phyloP scores from a whole-genome alignment of 2,797 vertebrate genomes.

The Pterois miles region DNA sequence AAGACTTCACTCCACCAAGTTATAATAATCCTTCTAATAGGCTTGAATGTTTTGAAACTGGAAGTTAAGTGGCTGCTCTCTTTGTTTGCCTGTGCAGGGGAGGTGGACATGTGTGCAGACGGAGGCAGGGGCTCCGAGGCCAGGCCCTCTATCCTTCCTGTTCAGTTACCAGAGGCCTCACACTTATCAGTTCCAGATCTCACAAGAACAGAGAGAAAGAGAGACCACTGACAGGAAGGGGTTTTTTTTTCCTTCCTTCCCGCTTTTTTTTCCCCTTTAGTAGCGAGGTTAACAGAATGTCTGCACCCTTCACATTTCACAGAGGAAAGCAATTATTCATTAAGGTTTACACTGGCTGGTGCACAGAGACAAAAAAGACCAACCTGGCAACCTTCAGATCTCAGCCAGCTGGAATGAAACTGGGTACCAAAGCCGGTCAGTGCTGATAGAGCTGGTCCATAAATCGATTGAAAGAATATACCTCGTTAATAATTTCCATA shows the following conservation, averaged over 20 bases:
- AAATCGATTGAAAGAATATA: neutral
- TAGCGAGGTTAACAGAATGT: constrained; percentile 76
- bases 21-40: constrained; percentile 51
- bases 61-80: constrained; percentile 59
- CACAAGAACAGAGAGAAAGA: constrained; percentile 74
- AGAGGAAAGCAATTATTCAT: constrained; percentile 78
- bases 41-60: constrained; percentile 51
- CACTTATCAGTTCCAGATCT: constrained; percentile 79
- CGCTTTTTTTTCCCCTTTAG: constrained; percentile 52
- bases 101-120: constrained; percentile 77
- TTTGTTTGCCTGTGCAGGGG: constrained; percentile 62
- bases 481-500: neutral
- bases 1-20: constrained; percentile 23
- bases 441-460: neutral
- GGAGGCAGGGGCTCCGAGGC: constrained; percentile 61
- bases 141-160: constrained; percentile 79
- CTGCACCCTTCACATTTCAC: constrained; percentile 72
- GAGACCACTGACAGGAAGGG: constrained; percentile 80
- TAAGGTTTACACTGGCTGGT: constrained; percentile 28
- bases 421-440: neutral
- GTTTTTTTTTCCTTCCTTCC: constrained; percentile 37
- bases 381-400: constrained; percentile 44
- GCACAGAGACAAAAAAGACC: constrained; percentile 42
- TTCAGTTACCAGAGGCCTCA: constrained; percentile 74
- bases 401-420: constrained; percentile 9